Base-by-base conservation (phyloP, 1,140 invertebrate species). In the Tetramorium simillimum region DNA sequence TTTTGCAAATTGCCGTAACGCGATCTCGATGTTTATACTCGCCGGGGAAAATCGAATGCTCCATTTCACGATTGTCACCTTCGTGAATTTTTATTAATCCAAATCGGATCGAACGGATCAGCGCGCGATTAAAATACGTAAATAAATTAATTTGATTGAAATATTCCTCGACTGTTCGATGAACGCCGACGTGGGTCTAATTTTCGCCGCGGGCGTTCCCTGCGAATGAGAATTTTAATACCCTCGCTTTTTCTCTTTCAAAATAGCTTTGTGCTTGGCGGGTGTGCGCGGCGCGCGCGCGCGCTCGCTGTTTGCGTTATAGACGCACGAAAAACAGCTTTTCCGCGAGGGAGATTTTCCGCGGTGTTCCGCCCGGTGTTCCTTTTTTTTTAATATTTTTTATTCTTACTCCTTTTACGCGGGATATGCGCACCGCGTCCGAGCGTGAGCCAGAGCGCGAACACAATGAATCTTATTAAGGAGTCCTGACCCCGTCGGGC, bases 381-480 rank as follows among this genome's bases (percentile, higher is more conserved):
- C n/a, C n/a, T n/a, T 10, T 46, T 81, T 40, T 81, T 46, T 24
- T 0, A 33, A 33, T 53, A 24, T 51, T 43, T 65, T 80, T 80
- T 51, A 49, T 16, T 10, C 24, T 58, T 72, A 28, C 21, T 37
- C 37, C 49, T 75, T 84, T 75, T 49, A 78, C 76, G 51, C 69
- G 53, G 80, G 53, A 84, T 84, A 84, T 84, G 80, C 80, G 33
- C 53, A 43, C 56, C 69, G 80, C 80, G 69, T 84, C 80, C 80
- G 53, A 73, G 80, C 69, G 40, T 73, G 80, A 73, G 40, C 69
- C 51, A 10, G 62, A 69, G 62, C 77, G 80, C 40, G 80, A 75
- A 84, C 69, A 84, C 80, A 84, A 84, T 84, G 80, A 84, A 84
- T 84, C 80, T 84, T 84, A 84, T 84, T 84, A 84, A 70, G 53